Conservation (phyloP, 2,797 vertebrate genomes). For the Premnoplex brunnescens region DNA sequence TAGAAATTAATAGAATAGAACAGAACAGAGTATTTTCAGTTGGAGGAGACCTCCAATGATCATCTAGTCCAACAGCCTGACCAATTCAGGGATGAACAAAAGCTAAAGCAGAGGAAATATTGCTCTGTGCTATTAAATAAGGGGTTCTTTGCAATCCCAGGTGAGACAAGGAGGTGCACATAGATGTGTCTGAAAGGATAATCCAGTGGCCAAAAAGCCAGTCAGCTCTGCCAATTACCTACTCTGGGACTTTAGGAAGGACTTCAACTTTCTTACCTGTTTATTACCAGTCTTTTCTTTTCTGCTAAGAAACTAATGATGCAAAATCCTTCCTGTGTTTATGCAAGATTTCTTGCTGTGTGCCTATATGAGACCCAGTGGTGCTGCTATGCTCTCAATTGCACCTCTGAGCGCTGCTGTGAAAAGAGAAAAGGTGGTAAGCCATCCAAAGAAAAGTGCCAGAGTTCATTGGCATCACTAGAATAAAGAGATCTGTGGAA, state of each 20-base stretch:
- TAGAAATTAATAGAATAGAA: neutral
- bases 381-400: neutral
- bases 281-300: neutral
- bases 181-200: neutral
- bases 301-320: neutral
- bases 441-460: neutral
- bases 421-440: neutral
- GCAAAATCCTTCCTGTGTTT: neutral
- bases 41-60: neutral
- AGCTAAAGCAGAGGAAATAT: neutral
- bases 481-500: neutral
- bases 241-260: neutral
- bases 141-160: neutral
- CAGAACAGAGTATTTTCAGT: neutral
- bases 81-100: neutral
- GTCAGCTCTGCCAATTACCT: neutral
- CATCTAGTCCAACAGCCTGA: neutral
- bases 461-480: neutral
- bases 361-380: neutral
- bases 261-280: neutral
- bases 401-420: neutral
- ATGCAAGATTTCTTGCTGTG: neutral
- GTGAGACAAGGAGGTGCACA: accelerated
- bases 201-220: neutral
- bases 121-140: neutral